Evolutionary conservation across 92 coral and sea anemone species (phyloP), one percentile per base, ranked within the genome.

Genomic region (Blastomussa wellsi): DNA sequence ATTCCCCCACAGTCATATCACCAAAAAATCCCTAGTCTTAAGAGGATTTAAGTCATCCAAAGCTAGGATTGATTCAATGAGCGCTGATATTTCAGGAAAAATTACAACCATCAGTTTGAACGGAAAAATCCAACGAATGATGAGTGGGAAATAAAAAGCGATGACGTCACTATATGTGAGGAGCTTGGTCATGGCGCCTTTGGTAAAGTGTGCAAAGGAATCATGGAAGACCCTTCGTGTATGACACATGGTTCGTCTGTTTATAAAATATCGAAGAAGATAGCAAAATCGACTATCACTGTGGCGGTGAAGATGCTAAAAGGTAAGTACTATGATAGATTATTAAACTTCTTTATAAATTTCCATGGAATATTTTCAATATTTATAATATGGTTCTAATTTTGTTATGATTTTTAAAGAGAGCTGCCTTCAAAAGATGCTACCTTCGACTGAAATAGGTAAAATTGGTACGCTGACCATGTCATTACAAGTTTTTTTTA

Each of bases 131-230:
- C 7, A 3, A 57, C 65, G 65, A 57, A 57, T 57, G 31, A 57
- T 8, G 6, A 26, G 1, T 57, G 65, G 65, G 65, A 57, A 57
- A 57, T 57, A 8, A 57, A 24, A 29, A 0, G 29, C 10, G 65
- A 24, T 57, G 65, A 57, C 65, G 42, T 69, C 42, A 37, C 26
- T 37, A 32, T 69, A 24, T 22, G 29, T 26, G 65, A 57, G 24
- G 65, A 57, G 29, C 65, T 57, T 29, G 65, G 31, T 57, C 65
- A 67, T 3, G 78, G 84, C 51, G 88, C 83, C n/a, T 85, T 85
- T 68, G 88, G 88, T 9, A 78, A 85, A 39, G 84, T 85, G 32
- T 85, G 47, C 74, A 85, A 78, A 69, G 88, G 88, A 33, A 78
- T 85, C n/a, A 38, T 85, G 78, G 32, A 69, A 32, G 15, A 10